Base-by-base conservation (phyloP, 2,113 vertebrate genomes). In the Variabilichromis moorii region DNA sequence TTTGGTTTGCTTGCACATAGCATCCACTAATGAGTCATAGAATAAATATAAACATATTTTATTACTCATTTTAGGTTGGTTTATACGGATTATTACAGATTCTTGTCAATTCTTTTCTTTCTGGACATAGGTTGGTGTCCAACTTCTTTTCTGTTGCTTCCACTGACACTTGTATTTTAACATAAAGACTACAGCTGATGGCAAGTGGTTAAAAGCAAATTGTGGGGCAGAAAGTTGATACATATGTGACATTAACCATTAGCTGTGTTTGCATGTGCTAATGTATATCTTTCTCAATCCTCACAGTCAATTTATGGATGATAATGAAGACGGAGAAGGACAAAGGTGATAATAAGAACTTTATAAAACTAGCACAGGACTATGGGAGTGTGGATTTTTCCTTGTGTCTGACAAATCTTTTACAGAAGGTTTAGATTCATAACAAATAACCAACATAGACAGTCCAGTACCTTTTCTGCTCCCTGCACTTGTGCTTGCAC, bases 251-350 rank as follows among this genome's bases (percentile, higher is more conserved):
- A 26, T 45, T 24, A 45, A 26, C 14, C 68, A 26, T 26, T 26
- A 47, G 68, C 21, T 47, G 12, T 51, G 8, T 57, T 11, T 54
- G 37, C 40, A 24, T 3, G 5, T 51, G 21, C 59, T 82, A 4
- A 88, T 55, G 4, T 21, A 17, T 55, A 14, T 47, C 84, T 91
- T 21, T 90, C 82, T 76, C 76, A 12, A 7, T 93, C 92, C 76
- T 94, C 94, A 84, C 90, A 99, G 98, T 92, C 96, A 97, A 55
- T 98, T 97, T 94, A 86, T 96, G 90, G 97, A 73, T 73, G 40
- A 73, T 26, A 73, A 73, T 73, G 68, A 71, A 45, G 68, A 73
- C 40, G 40, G 40, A 73, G 68, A 73, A 73, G 40, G 66, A 24
- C 37, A 71, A 42, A 71, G 66, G 66, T 71, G 66, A 71, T 71